phyloP scores from a whole-genome alignment of 2,113 vertebrate genomes.

The Numida meleagris region DNA sequence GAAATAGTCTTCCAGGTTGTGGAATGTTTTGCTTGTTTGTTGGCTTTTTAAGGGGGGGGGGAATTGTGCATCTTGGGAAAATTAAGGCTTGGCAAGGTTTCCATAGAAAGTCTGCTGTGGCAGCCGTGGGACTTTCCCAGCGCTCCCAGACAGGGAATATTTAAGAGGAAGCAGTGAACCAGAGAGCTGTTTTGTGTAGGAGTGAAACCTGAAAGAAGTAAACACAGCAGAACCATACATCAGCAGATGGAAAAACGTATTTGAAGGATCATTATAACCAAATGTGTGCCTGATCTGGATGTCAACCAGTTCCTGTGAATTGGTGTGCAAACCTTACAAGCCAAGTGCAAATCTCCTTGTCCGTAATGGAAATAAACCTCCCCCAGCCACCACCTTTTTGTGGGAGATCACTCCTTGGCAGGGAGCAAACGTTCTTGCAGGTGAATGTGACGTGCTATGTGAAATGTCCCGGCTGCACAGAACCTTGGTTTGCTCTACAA shows the following conservation, averaged over 20 bases:
- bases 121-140: background rate
- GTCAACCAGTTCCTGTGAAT: background rate
- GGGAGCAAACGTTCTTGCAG: background rate
- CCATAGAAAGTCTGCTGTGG: background rate
- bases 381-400: background rate
- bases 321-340: background rate
- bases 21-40: background rate
- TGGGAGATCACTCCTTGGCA: background rate
- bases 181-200: background rate
- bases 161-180: background rate
- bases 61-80: background rate
- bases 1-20: background rate
- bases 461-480: background rate
- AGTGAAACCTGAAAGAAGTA: slow-evolving; percentile 20
- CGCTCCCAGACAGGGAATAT: background rate
- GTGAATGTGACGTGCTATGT: background rate
- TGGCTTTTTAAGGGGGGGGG: background rate
- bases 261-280: background rate
- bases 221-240: background rate
- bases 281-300: background rate
- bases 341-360: background rate
- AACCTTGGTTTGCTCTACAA: background rate
- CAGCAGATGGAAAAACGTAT: background rate
- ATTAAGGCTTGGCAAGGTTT: background rate
- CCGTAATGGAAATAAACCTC: background rate